phyloP scores from a whole-genome alignment of 1,140 invertebrate genomes.

The Ladona fulva region DNA sequence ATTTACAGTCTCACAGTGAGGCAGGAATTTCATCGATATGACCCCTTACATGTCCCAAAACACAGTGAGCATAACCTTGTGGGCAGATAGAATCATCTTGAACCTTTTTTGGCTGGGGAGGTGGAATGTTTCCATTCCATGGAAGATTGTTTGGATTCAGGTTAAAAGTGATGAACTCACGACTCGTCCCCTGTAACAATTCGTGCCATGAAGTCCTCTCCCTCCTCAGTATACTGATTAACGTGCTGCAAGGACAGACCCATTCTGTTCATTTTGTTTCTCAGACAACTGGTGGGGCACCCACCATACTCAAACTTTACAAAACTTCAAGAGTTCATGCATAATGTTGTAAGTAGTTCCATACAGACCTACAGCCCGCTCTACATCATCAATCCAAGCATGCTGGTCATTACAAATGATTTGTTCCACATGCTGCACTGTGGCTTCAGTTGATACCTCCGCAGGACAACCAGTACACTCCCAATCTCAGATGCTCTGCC shows the following conservation, averaged over 20 bases:
- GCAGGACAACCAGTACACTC: too few species aligned
- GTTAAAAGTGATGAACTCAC: too few species aligned
- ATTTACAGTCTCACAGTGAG: background rate
- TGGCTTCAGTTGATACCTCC: background rate
- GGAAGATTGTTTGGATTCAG: too few species aligned
- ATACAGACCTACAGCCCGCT: background rate
- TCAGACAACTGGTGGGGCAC: too few species aligned
- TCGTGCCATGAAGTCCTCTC: too few species aligned
- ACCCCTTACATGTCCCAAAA: too few species aligned
- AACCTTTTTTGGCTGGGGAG: too few species aligned
- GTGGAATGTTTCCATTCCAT: too few species aligned
- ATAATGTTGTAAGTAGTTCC: background rate
- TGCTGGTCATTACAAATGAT: background rate
- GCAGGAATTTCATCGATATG: background rate
- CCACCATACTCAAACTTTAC: background rate
- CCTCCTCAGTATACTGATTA: too few species aligned
- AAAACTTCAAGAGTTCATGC: background rate
- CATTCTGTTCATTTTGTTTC: background rate
- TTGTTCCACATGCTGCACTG: conserved; percentile 11
- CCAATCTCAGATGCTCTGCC: background rate
- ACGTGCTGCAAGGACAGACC: background rate
- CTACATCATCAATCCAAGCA: background rate
- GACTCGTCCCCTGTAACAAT: too few species aligned
- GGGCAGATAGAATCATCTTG: too few species aligned
- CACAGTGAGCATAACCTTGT: too few species aligned